A percentile compares a stretch with the other conserved stretches of the same genome.
Conservation (phyloP, 2,797 vertebrate genomes). For the Lycodopsis pacificus region DNA sequence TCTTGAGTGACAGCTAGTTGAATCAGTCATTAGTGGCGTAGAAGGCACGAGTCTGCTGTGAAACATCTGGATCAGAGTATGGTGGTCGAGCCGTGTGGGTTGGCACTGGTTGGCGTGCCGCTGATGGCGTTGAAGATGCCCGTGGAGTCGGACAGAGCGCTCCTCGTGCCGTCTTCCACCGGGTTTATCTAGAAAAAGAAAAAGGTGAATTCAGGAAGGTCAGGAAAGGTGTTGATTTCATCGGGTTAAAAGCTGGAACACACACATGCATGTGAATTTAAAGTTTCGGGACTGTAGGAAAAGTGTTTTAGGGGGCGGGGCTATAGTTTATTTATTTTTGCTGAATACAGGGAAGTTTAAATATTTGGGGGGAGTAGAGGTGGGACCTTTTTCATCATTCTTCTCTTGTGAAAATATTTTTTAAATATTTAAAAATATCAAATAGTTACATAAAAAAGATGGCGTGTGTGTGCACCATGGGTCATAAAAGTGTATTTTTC, state of each 20-base stretch:
- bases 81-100: conserved; percentile 89
- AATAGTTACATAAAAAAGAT: not conserved
- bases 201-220: not conserved
- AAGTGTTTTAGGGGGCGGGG: not conserved
- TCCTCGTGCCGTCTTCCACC: conserved; percentile 87
- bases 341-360: not conserved
- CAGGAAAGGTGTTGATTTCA: not conserved
- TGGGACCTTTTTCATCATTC: not conserved
- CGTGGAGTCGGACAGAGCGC: conserved; percentile 90
- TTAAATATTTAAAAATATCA: not conserved
- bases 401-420: not conserved
- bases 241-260: not conserved
- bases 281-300: not conserved
- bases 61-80: conserved; percentile 67
- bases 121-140: conserved; percentile 98
- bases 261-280: not conserved
- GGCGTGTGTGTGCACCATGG: too few relatives aligned
- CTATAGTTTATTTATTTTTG: not conserved
- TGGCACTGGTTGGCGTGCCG: conserved; percentile 90
- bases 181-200: conserved; percentile 86
- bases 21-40: not conserved
- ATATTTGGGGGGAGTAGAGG: not conserved
- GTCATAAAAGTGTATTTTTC: too few relatives aligned
- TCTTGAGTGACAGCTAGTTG: not conserved
- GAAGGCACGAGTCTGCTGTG: conserved; percentile 5